These are phyloP conservation scores for Hirudo medicinalis DNA, from an alignment of 1,140 invertebrate species.

Conservation along the genomic window DNA sequence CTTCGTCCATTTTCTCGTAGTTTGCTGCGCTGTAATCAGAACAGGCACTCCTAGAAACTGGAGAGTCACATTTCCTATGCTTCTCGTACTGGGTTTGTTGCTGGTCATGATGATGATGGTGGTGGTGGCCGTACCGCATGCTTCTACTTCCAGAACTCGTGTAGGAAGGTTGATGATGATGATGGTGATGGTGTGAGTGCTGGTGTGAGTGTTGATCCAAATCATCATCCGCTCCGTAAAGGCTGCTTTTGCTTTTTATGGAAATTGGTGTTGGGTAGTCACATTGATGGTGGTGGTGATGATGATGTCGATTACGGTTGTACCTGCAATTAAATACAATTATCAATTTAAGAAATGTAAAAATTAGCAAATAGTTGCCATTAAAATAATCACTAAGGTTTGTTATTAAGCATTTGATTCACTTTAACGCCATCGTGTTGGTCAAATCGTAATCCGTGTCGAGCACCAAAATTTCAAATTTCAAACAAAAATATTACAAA, in stretches of 20 bases:
- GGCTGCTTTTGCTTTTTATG: slow-evolving; percentile 8
- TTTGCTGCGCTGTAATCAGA: slow-evolving; percentile 20
- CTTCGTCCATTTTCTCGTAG: slow-evolving; percentile 14
- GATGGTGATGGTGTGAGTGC: slow-evolving; percentile 12
- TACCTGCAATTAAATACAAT: background rate
- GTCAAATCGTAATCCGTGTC: no score
- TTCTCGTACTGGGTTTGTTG: background rate
- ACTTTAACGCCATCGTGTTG: no score
- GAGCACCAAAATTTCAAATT: no score
- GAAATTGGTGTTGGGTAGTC: slow-evolving; percentile 6
- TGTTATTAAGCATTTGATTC: no score
- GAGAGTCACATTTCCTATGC: background rate
- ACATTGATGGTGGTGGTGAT: slow-evolving; percentile 15
- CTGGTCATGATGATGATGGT: slow-evolving; percentile 13
- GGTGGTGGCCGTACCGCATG: slow-evolving; percentile 7
- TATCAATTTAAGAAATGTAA: no score
- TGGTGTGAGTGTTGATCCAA: slow-evolving; percentile 8
- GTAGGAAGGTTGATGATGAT: background rate
- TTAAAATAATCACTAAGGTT: no score
- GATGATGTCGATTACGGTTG: slow-evolving; percentile 9
- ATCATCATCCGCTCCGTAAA: slow-evolving; percentile 5
- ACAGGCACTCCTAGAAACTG: background rate
- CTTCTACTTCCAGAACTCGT: background rate
- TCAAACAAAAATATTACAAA: no score
- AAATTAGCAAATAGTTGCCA: no score